Conservation (phyloP, 30 jellyfish, hydroid and myxozoan genomes). For the Cassiopea andromeda region DNA sequence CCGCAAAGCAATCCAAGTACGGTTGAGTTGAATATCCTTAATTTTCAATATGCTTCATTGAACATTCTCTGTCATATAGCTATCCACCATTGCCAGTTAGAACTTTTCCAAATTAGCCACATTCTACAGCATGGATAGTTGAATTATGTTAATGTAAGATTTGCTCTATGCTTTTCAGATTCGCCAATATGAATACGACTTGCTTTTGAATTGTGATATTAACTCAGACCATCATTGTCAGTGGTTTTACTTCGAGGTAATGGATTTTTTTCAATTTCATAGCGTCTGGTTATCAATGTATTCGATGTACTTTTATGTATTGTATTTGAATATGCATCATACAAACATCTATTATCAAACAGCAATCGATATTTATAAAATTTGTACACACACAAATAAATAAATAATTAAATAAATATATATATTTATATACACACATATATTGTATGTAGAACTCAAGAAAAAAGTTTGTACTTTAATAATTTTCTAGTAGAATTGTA, state of each 20-base stretch:
- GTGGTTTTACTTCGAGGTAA: conserved; percentile 96
- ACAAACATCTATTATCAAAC: no score
- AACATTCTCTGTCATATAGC: no score
- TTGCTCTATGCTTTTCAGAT: conserved; percentile 6
- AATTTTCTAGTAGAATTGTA: background rate
- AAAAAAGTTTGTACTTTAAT: no score
- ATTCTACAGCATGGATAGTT: no score
- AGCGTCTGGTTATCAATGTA: no score
- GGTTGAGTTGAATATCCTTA: background rate
- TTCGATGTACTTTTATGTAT: no score
- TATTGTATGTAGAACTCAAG: background rate
- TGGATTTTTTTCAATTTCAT: background rate
- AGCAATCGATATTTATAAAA: no score
- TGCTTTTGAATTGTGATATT: conserved; percentile 82
- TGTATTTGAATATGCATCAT: no score
- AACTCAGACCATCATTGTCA: conserved; percentile 89
- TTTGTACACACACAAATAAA: no score
- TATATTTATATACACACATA: background rate
- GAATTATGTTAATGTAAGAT: background rate
- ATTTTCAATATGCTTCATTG: background rate
- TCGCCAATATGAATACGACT: conserved; percentile 87
- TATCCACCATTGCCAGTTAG: no score
- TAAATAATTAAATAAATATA: no score
- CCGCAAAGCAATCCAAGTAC: conserved; percentile 93
- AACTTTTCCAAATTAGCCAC: no score